phyloP scores from a whole-genome alignment of 1,140 invertebrate genomes.

The Dendrolimus punctatus region DNA sequence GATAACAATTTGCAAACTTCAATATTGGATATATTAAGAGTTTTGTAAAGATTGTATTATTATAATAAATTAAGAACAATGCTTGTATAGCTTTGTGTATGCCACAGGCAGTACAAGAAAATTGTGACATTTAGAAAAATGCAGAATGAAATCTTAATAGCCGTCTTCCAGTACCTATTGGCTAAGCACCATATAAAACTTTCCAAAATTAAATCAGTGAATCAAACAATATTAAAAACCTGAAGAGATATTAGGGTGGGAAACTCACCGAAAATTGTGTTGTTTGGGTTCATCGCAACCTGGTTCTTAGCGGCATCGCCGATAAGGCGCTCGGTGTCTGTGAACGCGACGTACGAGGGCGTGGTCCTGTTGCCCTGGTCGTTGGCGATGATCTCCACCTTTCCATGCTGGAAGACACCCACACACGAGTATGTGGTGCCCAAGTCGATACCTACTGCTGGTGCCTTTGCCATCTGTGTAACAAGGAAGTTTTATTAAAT shows the following conservation, averaged over 20 bases:
- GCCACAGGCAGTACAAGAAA: too few species aligned
- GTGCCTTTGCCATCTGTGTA: conserved; percentile 83
- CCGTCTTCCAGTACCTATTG: too few species aligned
- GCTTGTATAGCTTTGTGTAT: too few species aligned
- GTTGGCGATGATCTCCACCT: conserved; percentile 98
- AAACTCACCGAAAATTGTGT: conserved; percentile 93
- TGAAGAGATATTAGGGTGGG: background rate
- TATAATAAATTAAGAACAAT: too few species aligned
- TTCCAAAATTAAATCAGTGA: background rate
- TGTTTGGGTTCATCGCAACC: conserved; percentile 94
- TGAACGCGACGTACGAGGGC: conserved; percentile 97
- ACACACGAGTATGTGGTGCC: conserved; percentile 93
- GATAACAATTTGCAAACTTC: too few species aligned
- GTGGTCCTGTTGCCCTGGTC: conserved; percentile 98
- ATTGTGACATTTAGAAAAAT: too few species aligned
- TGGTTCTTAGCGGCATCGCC: conserved; percentile 98
- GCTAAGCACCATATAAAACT: too few species aligned
- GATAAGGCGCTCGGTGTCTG: conserved; percentile 96
- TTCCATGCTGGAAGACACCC: conserved; percentile 93
- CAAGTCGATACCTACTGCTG: conserved; percentile 92
- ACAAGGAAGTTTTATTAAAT: background rate
- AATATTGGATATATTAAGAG: too few species aligned
- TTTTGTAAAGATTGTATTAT: too few species aligned
- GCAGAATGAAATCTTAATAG: too few species aligned
- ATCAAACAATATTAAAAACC: background rate